Conservation (phyloP, 2,797 vertebrate species). For the Coracias cyanogaster region DNA sequence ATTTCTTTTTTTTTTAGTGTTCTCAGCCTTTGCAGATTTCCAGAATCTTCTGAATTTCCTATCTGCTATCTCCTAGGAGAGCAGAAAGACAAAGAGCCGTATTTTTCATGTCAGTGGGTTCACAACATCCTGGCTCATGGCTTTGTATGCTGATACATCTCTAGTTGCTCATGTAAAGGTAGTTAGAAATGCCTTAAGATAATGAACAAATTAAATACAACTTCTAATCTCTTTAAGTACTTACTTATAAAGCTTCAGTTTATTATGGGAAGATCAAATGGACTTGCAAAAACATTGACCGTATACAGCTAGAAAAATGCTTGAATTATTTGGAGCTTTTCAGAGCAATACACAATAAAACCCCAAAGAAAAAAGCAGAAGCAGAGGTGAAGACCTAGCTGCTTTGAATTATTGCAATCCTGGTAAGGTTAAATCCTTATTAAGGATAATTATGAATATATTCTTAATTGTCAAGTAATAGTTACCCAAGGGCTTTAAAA, state of each 20-base stretch:
- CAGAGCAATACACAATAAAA: not conserved
- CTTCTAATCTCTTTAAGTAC: not conserved
- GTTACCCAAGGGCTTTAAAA: not conserved
- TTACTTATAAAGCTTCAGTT: slow-evolving; percentile 2
- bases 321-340: not conserved
- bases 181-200: not conserved
- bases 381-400: not conserved
- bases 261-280: not conserved
- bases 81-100: not conserved
- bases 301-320: not conserved
- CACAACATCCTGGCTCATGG: not conserved
- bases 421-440: not conserved
- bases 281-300: not conserved
- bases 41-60: not conserved
- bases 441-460: not conserved
- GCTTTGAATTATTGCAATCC: not conserved
- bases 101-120: not conserved
- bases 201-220: not conserved
- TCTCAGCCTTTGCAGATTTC: not conserved
- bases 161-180: not conserved
- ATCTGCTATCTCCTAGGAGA: not conserved
- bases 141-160: not conserved
- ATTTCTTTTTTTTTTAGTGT: not conserved
- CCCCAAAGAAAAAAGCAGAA: not conserved
- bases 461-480: not conserved